Conservation (phyloP, 2,113 vertebrate genomes). For the Amblyornis subalaris region DNA sequence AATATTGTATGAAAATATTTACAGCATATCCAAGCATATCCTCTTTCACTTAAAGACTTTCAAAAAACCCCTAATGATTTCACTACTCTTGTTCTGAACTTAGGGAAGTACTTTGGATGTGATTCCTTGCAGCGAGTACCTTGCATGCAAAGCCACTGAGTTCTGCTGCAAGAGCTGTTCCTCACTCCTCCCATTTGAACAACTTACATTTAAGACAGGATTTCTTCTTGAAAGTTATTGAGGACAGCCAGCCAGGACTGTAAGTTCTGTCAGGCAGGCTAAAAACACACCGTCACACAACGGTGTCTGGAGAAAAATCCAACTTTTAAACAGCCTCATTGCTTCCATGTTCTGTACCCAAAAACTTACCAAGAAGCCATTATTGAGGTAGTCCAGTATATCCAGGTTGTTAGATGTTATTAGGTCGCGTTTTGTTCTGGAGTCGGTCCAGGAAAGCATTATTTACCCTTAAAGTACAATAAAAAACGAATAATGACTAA, state of each 20-base stretch:
- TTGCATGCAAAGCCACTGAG: neutral
- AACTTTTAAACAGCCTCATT: neutral
- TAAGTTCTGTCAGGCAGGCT: constrained; percentile 11
- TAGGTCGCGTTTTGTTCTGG: constrained; percentile 47
- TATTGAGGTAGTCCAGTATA: neutral
- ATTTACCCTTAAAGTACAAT: constrained; percentile 79
- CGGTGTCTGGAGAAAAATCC: neutral
- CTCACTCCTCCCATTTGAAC: neutral
- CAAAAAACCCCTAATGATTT: neutral
- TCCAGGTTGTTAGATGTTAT: neutral
- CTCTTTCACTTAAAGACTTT: constrained; percentile 5
- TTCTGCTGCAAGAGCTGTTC: constrained; percentile 35
- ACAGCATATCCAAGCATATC: neutral
- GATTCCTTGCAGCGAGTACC: neutral
- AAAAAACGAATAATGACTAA: constrained; percentile 30
- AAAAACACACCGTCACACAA: neutral
- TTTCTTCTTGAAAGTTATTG: constrained; percentile 24
- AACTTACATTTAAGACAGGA: neutral
- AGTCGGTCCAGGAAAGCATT: constrained; percentile 80
- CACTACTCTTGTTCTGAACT: neutral
- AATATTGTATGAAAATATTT: constrained; percentile 4
- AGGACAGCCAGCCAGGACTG: neutral
- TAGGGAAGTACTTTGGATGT: neutral
- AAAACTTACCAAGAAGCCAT: constrained; percentile 46
- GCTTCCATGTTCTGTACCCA: constrained; percentile 13